These are phyloP conservation scores for Ophion costatus DNA, from an alignment of 2,888 invertebrate species.

Conservation along the genomic window DNA sequence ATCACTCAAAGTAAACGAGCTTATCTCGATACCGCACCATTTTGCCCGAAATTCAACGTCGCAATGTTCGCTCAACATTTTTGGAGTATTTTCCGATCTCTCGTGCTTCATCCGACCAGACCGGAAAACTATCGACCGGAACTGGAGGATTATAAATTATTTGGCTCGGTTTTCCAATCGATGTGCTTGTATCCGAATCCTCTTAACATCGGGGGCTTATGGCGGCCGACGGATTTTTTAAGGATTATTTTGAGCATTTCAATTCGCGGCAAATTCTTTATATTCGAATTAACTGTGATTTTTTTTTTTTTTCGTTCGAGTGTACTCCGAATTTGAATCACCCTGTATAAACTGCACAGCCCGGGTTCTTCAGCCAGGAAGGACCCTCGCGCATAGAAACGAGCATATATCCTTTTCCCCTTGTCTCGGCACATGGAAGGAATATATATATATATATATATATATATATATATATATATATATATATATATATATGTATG, in stretches of 20 bases:
- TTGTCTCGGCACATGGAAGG: constrained; percentile 13
- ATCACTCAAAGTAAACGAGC: not conserved
- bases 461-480: no score
- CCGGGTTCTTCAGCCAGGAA: constrained; percentile 39
- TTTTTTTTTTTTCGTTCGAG: not conserved
- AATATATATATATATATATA: not conserved
- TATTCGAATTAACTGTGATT: not conserved
- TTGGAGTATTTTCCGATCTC: no score
- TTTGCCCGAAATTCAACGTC: not conserved
- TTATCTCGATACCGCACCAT: not conserved
- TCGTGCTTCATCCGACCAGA: no score
- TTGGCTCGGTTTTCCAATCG: no score
- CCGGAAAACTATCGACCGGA: no score
- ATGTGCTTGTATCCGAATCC: no score
- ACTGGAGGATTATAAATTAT: no score
- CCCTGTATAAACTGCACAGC: not conserved
- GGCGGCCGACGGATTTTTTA: no score
- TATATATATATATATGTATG: no score
- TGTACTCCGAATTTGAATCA: not conserved
- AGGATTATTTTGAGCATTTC: no score
- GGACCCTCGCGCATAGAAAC: constrained; percentile 55
- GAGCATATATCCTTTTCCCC: constrained; percentile 24
- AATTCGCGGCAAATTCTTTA: not conserved
- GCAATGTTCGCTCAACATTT: no score
- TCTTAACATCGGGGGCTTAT: no score